phyloP scores from a whole-genome alignment of 2,888 invertebrate species.

The Brenthis ino region DNA sequence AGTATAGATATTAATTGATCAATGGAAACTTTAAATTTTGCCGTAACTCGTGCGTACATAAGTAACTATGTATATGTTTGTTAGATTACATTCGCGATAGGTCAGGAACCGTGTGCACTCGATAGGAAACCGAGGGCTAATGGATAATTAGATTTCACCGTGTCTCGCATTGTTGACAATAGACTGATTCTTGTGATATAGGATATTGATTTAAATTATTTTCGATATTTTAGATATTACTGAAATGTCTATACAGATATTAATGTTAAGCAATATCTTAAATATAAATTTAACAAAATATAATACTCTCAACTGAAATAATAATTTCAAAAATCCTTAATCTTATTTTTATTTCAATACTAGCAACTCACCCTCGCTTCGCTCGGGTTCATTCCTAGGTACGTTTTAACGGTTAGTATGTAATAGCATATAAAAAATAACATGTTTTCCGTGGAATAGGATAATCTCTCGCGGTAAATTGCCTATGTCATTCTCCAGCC shows the following conservation, averaged over 20 bases:
- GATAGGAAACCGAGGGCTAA: slow-evolving; percentile 38
- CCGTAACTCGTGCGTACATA: neutral
- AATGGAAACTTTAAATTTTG: neutral
- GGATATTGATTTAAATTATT: neutral
- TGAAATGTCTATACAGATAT: neutral
- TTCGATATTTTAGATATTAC: neutral
- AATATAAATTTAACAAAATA: too few species aligned
- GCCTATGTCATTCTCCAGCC: too few species aligned
- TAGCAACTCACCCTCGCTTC: too few species aligned
- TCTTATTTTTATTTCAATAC: neutral
- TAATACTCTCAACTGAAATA: too few species aligned
- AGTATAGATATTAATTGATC: too few species aligned
- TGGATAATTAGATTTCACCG: slow-evolving; percentile 39
- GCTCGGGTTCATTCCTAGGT: too few species aligned
- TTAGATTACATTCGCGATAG: slow-evolving; percentile 11
- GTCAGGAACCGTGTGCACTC: slow-evolving; percentile 34
- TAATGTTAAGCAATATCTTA: too few species aligned
- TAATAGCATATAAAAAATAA: too few species aligned
- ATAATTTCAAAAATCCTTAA: too few species aligned
- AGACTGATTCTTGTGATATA: slow-evolving; percentile 24
- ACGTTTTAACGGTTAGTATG: too few species aligned
- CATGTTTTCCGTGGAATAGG: too few species aligned
- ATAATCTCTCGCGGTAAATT: too few species aligned
- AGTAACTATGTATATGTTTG: slow-evolving; percentile 6
- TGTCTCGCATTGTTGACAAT: slow-evolving; percentile 41